Evolutionary conservation across 2,797 vertebrate genomes (phyloP).

Genomic region (Glyptemys insculpta): DNA sequence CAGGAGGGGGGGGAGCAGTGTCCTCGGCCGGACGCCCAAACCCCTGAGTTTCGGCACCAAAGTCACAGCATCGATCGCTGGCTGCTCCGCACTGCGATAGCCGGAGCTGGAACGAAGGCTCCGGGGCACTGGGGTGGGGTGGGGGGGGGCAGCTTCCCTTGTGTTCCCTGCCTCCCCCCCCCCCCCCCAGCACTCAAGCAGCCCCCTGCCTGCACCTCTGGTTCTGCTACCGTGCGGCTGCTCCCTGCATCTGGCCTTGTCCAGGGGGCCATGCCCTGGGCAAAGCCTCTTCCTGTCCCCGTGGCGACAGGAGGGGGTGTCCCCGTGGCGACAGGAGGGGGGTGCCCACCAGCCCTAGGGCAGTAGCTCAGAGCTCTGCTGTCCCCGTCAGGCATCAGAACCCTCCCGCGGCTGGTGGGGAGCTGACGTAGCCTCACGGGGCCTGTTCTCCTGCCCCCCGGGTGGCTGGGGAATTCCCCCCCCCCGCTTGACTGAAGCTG

Average conservation of each 20-base stretch:
- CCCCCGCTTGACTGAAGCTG: background rate
- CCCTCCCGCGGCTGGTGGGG: background rate
- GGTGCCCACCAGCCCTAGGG: background rate
- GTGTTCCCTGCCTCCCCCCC: too few relatives aligned
- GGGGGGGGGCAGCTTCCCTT: background rate
- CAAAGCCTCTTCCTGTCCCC: background rate
- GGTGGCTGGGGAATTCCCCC: too few relatives aligned
- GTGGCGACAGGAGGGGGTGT: too few relatives aligned
- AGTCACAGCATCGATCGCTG: background rate
- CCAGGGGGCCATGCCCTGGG: background rate
- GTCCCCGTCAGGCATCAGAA: background rate
- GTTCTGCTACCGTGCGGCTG: background rate
- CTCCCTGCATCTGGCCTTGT: background rate
- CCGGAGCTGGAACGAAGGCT: background rate
- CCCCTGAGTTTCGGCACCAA: background rate
- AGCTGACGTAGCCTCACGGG: background rate
- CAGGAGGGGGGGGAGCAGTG: too few relatives aligned
- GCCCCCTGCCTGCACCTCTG: background rate
- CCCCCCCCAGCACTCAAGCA: too few relatives aligned
- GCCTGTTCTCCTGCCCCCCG: background rate
- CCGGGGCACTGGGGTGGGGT: too few relatives aligned
- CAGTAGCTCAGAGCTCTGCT: background rate
- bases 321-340: background rate
- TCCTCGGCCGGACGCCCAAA: background rate
- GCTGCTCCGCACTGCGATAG: background rate